A percentile compares a stretch with the other conserved stretches of the same genome.
These are phyloP conservation scores for Tolypeutes matacus DNA, from an alignment of 2,797 vertebrate species.

Conservation along the genomic window DNA sequence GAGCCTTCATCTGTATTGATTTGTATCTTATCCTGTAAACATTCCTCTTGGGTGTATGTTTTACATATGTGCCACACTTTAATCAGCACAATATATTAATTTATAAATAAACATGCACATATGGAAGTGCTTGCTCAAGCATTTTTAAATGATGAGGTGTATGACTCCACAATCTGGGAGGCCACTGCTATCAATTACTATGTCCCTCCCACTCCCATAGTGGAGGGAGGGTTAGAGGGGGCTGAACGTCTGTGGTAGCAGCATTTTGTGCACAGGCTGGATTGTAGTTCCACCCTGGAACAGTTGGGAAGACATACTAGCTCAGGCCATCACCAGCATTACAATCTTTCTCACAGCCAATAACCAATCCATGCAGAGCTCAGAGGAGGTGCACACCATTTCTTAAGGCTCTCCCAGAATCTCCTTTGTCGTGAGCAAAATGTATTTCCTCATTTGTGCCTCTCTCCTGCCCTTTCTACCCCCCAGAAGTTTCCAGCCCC, in stretches of 20 bases:
- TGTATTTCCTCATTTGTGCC: not conserved
- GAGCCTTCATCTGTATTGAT: not conserved
- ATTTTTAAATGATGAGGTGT: no score
- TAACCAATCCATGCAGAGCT: not conserved
- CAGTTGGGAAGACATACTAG: not conserved
- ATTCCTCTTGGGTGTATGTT: not conserved
- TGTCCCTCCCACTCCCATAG: fast-evolving
- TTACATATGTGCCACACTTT: not conserved
- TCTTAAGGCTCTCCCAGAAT: not conserved
- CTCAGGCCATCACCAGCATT: not conserved
- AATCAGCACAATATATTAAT: not conserved
- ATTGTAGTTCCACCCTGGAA: not conserved
- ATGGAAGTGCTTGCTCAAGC: not conserved
- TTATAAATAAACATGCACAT: not conserved
- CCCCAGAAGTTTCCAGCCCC: not conserved
- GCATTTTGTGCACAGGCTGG: not conserved
- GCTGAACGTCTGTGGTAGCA: not conserved
- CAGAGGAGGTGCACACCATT: not conserved
- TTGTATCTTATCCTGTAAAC: not conserved
- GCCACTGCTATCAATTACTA: not conserved
- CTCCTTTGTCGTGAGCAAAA: not conserved
- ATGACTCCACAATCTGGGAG: not conserved
- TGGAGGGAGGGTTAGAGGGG: no score
- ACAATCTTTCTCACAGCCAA: not conserved
- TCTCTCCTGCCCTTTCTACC: not conserved